Base-by-base conservation (phyloP, 2,888 invertebrate genomes). In the Phrixothrix hirtus region DNA sequence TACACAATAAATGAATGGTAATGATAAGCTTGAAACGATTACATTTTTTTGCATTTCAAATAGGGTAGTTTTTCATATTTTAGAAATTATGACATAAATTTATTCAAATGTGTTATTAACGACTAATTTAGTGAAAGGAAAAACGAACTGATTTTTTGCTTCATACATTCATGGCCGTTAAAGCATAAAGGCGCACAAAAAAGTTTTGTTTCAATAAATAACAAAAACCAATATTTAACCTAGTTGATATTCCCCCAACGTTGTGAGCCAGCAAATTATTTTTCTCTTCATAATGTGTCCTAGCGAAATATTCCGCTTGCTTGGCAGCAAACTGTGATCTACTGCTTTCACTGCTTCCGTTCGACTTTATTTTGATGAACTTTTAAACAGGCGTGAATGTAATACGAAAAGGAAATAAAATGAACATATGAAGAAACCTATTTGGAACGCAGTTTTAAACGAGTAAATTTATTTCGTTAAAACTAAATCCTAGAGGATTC, bases 361-460 rank as follows among this genome's bases (percentile, higher is more conserved):
- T 11, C 29, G 34, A 53, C 47, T 53, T 53, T 53, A 43, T 43
- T 53, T 53, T 53, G 46, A 53, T 53, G 47, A 53, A 53, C 47
- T 53, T 53, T 30, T 47, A 51, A 41, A 35, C 26, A 52, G 42
- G 41, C 37, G 42, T 32, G 29, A 46, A 42, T 35, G 35, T 41
- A 52, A 42, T 42, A 37, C 36, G 25, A 26, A 45, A 27, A 36
- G 39, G 17, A 47, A 44, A 50, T 38, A n/a, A n/a, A n/a, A n/a
- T n/a, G n/a, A n/a, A n/a, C n/a, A n/a, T n/a, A n/a, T n/a, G n/a
- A n/a, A n/a, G n/a, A n/a, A n/a, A n/a, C n/a, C n/a, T n/a, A n/a
- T n/a, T n/a, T n/a, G n/a, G n/a, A n/a, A n/a, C n/a, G n/a, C n/a
- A n/a, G n/a, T n/a, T n/a, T n/a, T n/a, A n/a, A n/a, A n/a, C n/a